These are phyloP conservation scores for Cerastis leucographa DNA, from an alignment of 2,888 invertebrate species.

Conservation along the genomic window DNA sequence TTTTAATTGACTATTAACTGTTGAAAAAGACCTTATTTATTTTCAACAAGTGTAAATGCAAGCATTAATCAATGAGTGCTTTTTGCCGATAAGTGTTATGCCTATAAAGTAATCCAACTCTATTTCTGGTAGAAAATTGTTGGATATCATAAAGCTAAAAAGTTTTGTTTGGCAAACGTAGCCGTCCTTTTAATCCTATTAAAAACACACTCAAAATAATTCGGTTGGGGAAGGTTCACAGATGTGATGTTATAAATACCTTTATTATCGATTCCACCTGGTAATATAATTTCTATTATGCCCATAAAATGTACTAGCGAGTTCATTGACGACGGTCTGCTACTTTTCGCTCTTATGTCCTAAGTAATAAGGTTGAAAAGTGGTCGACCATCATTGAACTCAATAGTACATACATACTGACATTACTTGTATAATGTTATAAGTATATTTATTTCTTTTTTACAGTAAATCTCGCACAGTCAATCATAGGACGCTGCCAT, in stretches of 20 bases:
- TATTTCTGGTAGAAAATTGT: no score
- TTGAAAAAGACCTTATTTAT: background rate
- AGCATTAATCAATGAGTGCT: background rate
- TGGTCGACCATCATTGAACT: no score
- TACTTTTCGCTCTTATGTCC: no score
- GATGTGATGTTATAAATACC: background rate
- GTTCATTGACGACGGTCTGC: no score
- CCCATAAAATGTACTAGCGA: no score
- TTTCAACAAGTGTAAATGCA: background rate
- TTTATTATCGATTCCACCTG: no score
- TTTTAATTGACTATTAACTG: slow-evolving; percentile 13
- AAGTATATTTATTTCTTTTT: slow-evolving; percentile 42
- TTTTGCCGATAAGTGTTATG: background rate
- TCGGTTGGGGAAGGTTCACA: background rate
- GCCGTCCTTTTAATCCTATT: no score
- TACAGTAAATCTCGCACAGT: slow-evolving; percentile 52
- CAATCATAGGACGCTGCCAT: slow-evolving; percentile 42
- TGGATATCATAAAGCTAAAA: no score
- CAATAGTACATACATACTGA: background rate
- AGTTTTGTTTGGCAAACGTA: no score
- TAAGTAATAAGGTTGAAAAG: no score
- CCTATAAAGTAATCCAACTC: background rate
- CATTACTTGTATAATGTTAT: background rate
- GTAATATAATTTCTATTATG: no score
- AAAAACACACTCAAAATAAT: no score